These are phyloP conservation scores for Cochlearius cochlearius DNA, from an alignment of 2,113 vertebrate species.

Conservation along the genomic window DNA sequence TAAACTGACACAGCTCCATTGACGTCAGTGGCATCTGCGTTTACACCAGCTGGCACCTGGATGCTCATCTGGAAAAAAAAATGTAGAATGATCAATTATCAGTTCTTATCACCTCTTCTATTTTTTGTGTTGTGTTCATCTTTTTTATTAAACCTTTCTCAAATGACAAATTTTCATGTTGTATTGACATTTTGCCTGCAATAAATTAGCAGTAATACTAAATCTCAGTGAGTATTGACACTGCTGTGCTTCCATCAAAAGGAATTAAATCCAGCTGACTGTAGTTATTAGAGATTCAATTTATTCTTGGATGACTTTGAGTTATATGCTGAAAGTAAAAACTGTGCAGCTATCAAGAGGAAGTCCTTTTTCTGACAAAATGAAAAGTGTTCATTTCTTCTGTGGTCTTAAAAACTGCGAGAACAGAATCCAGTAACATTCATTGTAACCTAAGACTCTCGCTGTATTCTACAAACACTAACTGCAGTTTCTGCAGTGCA, in stretches of 20 bases:
- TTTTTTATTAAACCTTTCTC: background rate
- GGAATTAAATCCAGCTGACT: constrained; percentile 8
- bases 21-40: background rate
- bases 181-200: background rate
- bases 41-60: constrained; percentile 17
- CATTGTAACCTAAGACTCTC: background rate
- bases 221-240: background rate
- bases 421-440: background rate
- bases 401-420: background rate
- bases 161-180: background rate
- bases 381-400: background rate
- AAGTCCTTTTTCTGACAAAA: background rate
- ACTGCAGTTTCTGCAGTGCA: background rate
- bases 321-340: background rate
- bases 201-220: background rate
- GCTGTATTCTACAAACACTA: background rate
- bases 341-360: background rate
- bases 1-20: constrained; percentile 19
- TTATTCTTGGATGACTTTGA: background rate
- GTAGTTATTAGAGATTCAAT: background rate
- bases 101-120: background rate
- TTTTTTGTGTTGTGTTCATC: background rate
- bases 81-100: background rate
- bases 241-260: background rate
- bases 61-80: constrained; percentile 13